Conservation (phyloP, 2,797 vertebrate genomes). For the Brachyrhaphis roseni region DNA sequence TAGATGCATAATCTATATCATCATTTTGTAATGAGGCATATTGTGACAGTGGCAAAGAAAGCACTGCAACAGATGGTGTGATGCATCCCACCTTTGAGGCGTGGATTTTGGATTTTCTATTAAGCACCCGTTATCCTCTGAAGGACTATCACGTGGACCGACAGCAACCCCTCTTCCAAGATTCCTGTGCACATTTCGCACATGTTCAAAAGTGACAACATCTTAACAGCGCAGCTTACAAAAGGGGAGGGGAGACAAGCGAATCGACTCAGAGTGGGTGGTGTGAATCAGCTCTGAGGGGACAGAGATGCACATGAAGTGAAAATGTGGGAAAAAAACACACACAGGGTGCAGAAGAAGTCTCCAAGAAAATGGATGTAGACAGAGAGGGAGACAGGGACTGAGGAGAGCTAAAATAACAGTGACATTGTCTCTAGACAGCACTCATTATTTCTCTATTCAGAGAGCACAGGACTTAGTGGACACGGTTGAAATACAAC, state of each 20-base stretch:
- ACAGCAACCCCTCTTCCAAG: slow-evolving; percentile 23
- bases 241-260: slow-evolving; percentile 48
- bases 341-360: slow-evolving; percentile 42
- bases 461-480: slow-evolving; percentile 56
- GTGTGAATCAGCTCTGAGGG: slow-evolving; percentile 48
- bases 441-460: slow-evolving; percentile 76
- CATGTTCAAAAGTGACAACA: slow-evolving; percentile 50
- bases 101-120: slow-evolving; percentile 25
- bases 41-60: slow-evolving; percentile 14
- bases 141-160: slow-evolving; percentile 26
- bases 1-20: slow-evolving; percentile 2
- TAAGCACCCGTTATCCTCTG: slow-evolving; percentile 22
- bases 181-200: slow-evolving; percentile 37
- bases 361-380: slow-evolving; percentile 57
- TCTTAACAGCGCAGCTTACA: slow-evolving; percentile 47
- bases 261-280: slow-evolving; percentile 49
- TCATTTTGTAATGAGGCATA: neutral
- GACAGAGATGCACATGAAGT: slow-evolving; percentile 39
- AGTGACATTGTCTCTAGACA: slow-evolving; percentile 75
- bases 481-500: slow-evolving; percentile 73
- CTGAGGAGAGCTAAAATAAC: slow-evolving; percentile 71
- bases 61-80: slow-evolving; percentile 33
- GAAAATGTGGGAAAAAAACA: slow-evolving; percentile 41
- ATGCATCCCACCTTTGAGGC: slow-evolving; percentile 22
- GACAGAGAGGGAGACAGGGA: slow-evolving; percentile 34